A percentile compares a stretch with the other conserved stretches of the same genome.
phyloP scores from a whole-genome alignment of 1,140 invertebrate genomes.

The Pollicipes pollicipes region DNA sequence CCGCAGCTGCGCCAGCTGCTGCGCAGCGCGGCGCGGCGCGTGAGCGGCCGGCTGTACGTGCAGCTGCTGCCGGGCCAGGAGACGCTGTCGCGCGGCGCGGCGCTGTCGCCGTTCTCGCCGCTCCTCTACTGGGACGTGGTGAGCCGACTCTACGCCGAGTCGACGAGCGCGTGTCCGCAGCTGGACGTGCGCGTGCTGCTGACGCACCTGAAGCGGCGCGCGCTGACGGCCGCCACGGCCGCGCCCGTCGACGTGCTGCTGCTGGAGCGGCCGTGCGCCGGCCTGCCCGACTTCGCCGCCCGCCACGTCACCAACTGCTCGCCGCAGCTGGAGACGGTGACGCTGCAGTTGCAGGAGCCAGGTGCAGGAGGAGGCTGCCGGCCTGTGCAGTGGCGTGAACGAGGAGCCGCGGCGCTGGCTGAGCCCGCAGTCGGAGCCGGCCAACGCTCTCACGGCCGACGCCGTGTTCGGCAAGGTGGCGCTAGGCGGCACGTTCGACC shows the following conservation, averaged over 20 bases:
- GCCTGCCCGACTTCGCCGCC: background rate
- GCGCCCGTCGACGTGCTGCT: background rate
- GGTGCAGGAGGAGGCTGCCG: background rate
- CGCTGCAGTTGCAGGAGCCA: background rate
- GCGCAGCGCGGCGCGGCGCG: background rate
- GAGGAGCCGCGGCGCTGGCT: background rate
- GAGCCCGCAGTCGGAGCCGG: background rate
- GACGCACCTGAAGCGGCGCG: background rate
- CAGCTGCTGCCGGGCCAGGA: background rate
- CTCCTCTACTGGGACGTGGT: background rate
- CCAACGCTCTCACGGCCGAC: constrained; percentile 5
- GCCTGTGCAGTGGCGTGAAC: background rate
- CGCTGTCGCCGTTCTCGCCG: background rate
- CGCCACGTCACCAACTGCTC: background rate
- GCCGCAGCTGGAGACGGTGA: background rate
- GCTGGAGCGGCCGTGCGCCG: background rate
- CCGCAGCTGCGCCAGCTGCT: background rate
- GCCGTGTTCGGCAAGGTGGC: constrained; percentile 16
- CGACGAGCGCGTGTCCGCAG: background rate
- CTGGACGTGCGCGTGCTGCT: constrained; percentile 3
- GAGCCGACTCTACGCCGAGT: background rate
- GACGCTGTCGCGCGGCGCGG: background rate
- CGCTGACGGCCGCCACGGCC: background rate
- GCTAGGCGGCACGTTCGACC: constrained; percentile 18
- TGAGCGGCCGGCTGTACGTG: background rate